Percentiles rank a stretch among this genome's conserved stretches.
phyloP scores from a whole-genome alignment of 2,797 vertebrate genomes.

The Eremophila alpestris region DNA sequence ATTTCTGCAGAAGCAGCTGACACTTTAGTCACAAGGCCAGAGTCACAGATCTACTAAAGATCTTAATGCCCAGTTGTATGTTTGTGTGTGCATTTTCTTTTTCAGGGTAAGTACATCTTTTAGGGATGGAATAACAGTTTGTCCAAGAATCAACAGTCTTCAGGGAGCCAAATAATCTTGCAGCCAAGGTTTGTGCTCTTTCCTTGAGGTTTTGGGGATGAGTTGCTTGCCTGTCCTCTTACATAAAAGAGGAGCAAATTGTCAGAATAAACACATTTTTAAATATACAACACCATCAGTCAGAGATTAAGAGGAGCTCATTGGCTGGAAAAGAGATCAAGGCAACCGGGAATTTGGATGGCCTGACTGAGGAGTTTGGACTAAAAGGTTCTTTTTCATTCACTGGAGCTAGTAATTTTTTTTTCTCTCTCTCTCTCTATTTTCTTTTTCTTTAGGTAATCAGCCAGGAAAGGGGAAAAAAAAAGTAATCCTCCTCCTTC shows the following conservation, averaged over 20 bases:
- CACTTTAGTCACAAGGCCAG: slow-evolving; percentile 60
- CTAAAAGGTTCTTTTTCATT: slow-evolving; percentile 57
- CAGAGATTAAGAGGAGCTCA: slow-evolving; percentile 12
- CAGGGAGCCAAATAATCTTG: slow-evolving; percentile 44
- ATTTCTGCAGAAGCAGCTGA: slow-evolving; percentile 62
- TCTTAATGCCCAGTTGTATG: slow-evolving; percentile 55
- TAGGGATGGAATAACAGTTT: slow-evolving; percentile 57
- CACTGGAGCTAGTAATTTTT: slow-evolving; percentile 17
- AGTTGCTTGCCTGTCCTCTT: slow-evolving; percentile 55
- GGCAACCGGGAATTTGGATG: slow-evolving; percentile 30
- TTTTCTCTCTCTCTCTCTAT: too few relatives aligned
- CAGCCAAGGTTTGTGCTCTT: slow-evolving; percentile 57
- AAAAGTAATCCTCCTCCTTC: background rate
- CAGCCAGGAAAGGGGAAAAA: slow-evolving; percentile 8
- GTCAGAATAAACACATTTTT: slow-evolving; percentile 67
- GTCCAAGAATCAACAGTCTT: slow-evolving; percentile 48
- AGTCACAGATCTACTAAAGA: slow-evolving; percentile 31
- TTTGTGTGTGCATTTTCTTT: slow-evolving; percentile 54
- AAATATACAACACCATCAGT: slow-evolving; percentile 51
- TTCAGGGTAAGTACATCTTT: slow-evolving; percentile 63
- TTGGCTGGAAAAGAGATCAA: slow-evolving; percentile 67
- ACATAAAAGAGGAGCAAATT: slow-evolving; percentile 61
- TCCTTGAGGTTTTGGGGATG: slow-evolving; percentile 59
- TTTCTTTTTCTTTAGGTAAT: background rate
- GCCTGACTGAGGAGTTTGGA: background rate